Percentiles rank a stretch among this genome's conserved stretches.
These are phyloP conservation scores for Heterocephalus glaber DNA, from an alignment of 2,113 vertebrate genomes.

Conservation along the genomic window DNA sequence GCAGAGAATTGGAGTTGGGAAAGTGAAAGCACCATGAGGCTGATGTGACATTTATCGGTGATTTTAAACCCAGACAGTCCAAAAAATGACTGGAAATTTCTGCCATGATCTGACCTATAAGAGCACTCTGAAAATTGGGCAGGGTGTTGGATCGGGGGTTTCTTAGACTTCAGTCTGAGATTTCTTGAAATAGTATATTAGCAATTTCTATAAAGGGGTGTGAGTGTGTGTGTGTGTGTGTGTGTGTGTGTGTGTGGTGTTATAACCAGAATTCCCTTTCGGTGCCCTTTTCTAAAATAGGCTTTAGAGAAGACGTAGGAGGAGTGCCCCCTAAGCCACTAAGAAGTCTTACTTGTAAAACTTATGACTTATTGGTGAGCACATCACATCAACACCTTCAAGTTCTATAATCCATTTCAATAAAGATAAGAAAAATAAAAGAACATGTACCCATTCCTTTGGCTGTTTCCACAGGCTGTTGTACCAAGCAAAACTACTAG, in stretches of 20 bases:
- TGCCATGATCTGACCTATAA: constrained; percentile 37
- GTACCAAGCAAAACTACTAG: neutral
- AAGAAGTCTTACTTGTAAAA: constrained; percentile 53
- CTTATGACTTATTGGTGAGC: constrained; percentile 42
- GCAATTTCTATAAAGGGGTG: constrained; percentile 50
- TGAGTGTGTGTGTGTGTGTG: neutral
- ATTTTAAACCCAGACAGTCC: constrained; percentile 24
- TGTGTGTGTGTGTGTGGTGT: neutral
- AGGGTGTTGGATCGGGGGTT: constrained; percentile 43
- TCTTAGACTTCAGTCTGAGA: constrained; percentile 59
- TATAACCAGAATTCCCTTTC: constrained; percentile 67
- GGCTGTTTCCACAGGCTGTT: neutral
- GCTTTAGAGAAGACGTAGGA: constrained; percentile 49
- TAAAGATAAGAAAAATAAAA: constrained; percentile 45
- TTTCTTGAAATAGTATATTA: constrained; percentile 52
- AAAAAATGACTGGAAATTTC: constrained; percentile 59
- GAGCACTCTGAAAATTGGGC: neutral
- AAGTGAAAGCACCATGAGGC: neutral
- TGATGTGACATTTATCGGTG: neutral
- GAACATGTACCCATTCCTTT: neutral
- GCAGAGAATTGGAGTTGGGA: neutral
- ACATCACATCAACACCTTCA: neutral
- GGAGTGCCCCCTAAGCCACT: constrained; percentile 59
- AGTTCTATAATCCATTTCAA: neutral
- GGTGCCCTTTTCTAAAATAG: constrained; percentile 63